These are phyloP conservation scores for Oenanthe melanoleuca DNA, from an alignment of 2,113 vertebrate species.

Conservation along the genomic window DNA sequence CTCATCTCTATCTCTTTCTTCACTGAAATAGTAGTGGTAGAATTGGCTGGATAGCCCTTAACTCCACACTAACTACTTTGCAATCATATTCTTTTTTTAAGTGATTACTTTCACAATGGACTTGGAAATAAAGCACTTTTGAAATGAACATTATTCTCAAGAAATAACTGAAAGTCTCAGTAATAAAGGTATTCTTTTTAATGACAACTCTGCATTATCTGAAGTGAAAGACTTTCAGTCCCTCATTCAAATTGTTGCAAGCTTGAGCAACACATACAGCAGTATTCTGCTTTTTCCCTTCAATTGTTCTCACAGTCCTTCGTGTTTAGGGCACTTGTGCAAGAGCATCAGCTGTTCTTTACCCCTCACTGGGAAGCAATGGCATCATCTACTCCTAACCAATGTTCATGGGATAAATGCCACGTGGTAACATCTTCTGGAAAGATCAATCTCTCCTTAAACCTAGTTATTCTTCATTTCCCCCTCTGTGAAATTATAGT, in stretches of 20 bases:
- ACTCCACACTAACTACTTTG: neutral
- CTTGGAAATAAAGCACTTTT: neutral
- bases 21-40: neutral
- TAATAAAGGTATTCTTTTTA: neutral
- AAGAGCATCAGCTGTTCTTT: neutral
- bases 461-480: neutral
- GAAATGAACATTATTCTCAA: neutral
- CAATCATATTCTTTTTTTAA: neutral
- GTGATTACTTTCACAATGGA: neutral
- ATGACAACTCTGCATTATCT: neutral
- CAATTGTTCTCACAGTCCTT: neutral
- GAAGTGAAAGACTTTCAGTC: neutral
- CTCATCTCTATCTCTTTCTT: neutral
- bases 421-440: neutral
- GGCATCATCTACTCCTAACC: neutral
- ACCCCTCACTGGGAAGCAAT: neutral
- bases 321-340: accelerated
- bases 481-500: neutral
- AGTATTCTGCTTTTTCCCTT: neutral
- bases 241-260: neutral
- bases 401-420: neutral
- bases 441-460: neutral
- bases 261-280: neutral
- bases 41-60: neutral
- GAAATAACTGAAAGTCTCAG: neutral